Percentiles rank a stretch among this genome's conserved stretches.
These are phyloP conservation scores for Caenorhabditis plicata DNA, from an alignment of 2,888 invertebrate species.

Conservation along the genomic window DNA sequence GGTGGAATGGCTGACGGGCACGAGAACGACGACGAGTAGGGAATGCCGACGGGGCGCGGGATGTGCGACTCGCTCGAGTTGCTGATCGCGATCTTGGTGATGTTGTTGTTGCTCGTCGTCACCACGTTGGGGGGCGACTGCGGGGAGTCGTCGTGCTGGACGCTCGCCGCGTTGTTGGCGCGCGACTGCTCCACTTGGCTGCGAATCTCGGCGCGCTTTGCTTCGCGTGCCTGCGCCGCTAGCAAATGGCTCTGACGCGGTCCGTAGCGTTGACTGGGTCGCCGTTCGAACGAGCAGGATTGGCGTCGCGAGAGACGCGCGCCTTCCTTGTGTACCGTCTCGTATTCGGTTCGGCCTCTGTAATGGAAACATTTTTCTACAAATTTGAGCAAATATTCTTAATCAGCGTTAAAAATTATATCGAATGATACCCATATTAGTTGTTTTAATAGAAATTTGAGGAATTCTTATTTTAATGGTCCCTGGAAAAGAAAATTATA, in stretches of 20 bases:
- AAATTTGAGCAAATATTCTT: not conserved
- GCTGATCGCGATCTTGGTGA: conserved; percentile 7
- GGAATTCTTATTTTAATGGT: no score
- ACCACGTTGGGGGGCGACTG: no score
- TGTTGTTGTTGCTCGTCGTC: not conserved
- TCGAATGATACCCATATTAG: no score
- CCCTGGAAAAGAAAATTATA: no score
- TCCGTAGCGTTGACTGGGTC: conserved; percentile 79
- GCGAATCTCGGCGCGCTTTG: conserved; percentile 22
- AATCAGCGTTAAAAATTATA: no score
- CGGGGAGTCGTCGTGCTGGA: no score
- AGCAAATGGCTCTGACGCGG: conserved; percentile 39
- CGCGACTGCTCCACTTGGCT: conserved; percentile 9
- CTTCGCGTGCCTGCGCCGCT: conserved; percentile 25
- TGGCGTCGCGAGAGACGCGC: conserved; percentile 74
- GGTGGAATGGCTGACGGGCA: no score
- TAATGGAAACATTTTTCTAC: conserved; percentile 23
- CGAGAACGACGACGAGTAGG: not conserved
- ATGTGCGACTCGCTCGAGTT: conserved; percentile 4
- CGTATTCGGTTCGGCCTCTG: conserved; percentile 95
- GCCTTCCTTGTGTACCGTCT: conserved; percentile 68
- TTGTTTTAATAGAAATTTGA: no score
- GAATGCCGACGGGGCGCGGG: conserved; percentile 5
- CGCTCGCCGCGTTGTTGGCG: not conserved
- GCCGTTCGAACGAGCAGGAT: conserved; percentile 89